Evolutionary conservation across 2,797 vertebrate genomes (phyloP).

Genomic region (Yasuhikotakia modesta): DNA sequence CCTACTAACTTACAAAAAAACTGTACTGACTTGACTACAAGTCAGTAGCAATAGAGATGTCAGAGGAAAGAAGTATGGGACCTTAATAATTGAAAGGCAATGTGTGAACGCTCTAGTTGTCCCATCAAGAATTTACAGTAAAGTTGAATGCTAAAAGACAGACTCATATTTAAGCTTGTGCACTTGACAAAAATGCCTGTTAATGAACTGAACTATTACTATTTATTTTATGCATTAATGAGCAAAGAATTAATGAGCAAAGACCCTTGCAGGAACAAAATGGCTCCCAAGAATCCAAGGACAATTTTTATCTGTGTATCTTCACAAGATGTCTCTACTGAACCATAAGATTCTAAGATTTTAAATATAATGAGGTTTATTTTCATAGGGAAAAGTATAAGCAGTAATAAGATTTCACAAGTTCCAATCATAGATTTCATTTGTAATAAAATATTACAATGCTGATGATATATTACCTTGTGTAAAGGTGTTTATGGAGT

Average conservation of each 20-base stretch:
- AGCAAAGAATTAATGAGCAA: slow-evolving; percentile 4
- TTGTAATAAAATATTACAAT: not conserved
- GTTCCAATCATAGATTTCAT: not conserved
- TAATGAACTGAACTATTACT: slow-evolving; percentile 1
- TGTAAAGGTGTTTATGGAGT: slow-evolving; percentile 85
- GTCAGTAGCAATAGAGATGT: not conserved
- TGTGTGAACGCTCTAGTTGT: slow-evolving; percentile 54
- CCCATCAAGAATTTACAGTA: slow-evolving; percentile 43
- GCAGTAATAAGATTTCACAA: not conserved
- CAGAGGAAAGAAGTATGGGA: slow-evolving; percentile 55
- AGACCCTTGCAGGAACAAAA: slow-evolving; percentile 2
- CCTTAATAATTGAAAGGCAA: slow-evolving; percentile 61
- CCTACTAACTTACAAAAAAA: not conserved
- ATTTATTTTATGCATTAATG: slow-evolving; percentile 1
- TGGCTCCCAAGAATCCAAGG: too few relatives aligned
- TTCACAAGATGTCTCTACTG: not conserved
- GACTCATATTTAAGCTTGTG: slow-evolving; percentile 36
- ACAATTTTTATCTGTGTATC: slow-evolving; percentile 1
- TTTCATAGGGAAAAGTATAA: not conserved
- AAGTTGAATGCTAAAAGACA: slow-evolving; percentile 41
- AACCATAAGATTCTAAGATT: not conserved
- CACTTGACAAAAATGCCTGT: slow-evolving; percentile 36
- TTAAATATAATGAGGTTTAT: too few relatives aligned
- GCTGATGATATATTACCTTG: slow-evolving; percentile 82
- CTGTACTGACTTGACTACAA: too few relatives aligned